Base-by-base conservation (phyloP, 1,140 invertebrate genomes). In the Hyposmocoma kahamanoa region DNA sequence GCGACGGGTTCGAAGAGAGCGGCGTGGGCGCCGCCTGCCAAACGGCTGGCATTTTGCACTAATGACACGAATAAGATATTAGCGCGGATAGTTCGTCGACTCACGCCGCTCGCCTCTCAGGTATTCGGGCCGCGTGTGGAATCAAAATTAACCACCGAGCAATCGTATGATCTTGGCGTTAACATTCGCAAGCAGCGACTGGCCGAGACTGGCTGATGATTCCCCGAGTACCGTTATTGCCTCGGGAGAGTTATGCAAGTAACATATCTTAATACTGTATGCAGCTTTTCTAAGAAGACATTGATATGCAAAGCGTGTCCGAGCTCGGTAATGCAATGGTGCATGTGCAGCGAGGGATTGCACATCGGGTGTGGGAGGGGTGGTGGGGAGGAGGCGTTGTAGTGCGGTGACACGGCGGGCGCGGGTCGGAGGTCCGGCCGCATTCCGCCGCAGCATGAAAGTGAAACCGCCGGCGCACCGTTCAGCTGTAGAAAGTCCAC, bases 31-130 rank as follows among this genome's bases (percentile, higher is more conserved):
- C 67, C 60, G 47, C 61, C 50, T 82, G 78, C 81, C 78, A 84
- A 84, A 59, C 70, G 58, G 67, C 72, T 84, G 81, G 79, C 81
- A 84, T 84, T 84, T 84, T 71, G 78, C 78, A 70, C 78, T 77
- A 79, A 80, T 79, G 80, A 84, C 81, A 84, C 81, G 67, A 80
- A 84, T 84, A 81, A 82, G 76, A 84, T 81, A 84, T 82, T 76
- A 80, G 78, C 71, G 68, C 71, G 74, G 74, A 79, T 79, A 74
- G 70, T 48, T 51, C 21, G 51, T 46, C 56, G 42, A 34, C 59
- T 65, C 67, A 53, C 64, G 67, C 63, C 63, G 74, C 53, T n/a
- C n/a, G n/a, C n/a, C n/a, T 61, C 60, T 55, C 48, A 54, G 55
- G 67, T 74, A 83, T 83, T 79, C 67, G 67, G 73, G 68, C 50